Conservation (phyloP, 2,113 vertebrate genomes). For the Oryzias curvinotus region DNA sequence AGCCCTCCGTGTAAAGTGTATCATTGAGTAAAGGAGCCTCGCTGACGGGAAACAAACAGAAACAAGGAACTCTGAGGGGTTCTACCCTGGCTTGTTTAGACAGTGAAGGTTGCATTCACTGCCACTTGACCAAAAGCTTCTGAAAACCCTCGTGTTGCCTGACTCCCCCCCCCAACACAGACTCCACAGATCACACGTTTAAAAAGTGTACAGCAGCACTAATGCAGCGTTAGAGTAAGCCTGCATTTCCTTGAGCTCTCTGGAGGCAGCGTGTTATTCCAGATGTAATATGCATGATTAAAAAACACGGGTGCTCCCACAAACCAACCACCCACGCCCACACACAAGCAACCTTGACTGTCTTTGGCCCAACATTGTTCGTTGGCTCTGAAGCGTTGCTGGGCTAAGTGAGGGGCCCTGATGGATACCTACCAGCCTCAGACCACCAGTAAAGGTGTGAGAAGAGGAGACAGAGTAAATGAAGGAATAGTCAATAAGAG, state of each 20-base stretch:
- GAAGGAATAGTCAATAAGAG: conserved; percentile 51
- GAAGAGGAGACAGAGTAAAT: conserved; percentile 40
- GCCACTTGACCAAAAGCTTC: conserved; percentile 60
- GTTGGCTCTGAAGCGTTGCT: conserved; percentile 59
- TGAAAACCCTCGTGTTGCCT: conserved; percentile 38
- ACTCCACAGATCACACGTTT: conserved; percentile 23
- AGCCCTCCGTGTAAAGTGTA: conserved; percentile 59
- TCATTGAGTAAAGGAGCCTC: conserved; percentile 47
- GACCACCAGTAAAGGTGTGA: conserved; percentile 72
- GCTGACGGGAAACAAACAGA: conserved; percentile 50
- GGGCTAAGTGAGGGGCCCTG: conserved; percentile 76
- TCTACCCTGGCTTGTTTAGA: conserved; percentile 53
- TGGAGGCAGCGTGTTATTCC: conserved; percentile 47
- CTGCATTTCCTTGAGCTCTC: conserved; percentile 50
- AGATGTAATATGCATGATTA: conserved; percentile 69
- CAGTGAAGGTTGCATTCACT: conserved; percentile 58
- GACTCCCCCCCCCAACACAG: conserved; percentile 4
- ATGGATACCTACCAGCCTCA: conserved; percentile 64
- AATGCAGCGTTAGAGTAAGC: conserved; percentile 29
- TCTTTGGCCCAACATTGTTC: conserved; percentile 65
- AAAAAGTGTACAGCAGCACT: conserved; percentile 10
- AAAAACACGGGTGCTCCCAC: conserved; percentile 42
- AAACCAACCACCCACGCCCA: conserved; percentile 32
- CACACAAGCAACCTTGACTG: conserved; percentile 57
- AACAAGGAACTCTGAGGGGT: conserved; percentile 26